Conservation (phyloP, 1,140 invertebrate genomes). For the Trichogramma pretiosum region DNA sequence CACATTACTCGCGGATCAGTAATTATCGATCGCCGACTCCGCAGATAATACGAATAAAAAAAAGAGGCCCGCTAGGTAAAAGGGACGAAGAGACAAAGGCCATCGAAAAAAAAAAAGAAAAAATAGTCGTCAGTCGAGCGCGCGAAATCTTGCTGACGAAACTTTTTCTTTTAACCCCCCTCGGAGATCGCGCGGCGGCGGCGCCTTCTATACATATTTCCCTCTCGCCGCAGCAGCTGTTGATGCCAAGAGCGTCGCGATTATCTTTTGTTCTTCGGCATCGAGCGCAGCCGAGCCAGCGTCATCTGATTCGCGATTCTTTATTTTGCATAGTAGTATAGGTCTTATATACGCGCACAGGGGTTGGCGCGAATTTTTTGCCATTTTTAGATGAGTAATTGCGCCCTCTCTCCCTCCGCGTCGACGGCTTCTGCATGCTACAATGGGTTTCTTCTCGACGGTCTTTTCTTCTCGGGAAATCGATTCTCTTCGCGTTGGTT, state of each 20-base stretch:
- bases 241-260: no score
- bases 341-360: neutral
- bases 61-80: neutral
- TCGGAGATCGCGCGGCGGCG: no score
- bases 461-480: no score
- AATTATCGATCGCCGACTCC: neutral
- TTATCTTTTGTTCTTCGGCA: slow-evolving; percentile 7
- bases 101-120: no score
- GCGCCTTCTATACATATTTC: no score
- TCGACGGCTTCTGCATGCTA: no score
- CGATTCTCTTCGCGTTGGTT: neutral
- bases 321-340: slow-evolving; percentile 3
- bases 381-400: slow-evolving; percentile 8
- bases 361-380: neutral
- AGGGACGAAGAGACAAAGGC: neutral
- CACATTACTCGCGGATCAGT: neutral
- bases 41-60: neutral
- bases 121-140: no score
- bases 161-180: slow-evolving; percentile 6
- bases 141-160: neutral
- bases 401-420: no score
- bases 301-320: neutral
- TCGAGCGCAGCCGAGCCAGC: neutral
- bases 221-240: slow-evolving; percentile 1
- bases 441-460: no score